Evolutionary conservation across 2,797 vertebrate species (phyloP).

Genomic region (Schizopygopsis pylzovi): DNA sequence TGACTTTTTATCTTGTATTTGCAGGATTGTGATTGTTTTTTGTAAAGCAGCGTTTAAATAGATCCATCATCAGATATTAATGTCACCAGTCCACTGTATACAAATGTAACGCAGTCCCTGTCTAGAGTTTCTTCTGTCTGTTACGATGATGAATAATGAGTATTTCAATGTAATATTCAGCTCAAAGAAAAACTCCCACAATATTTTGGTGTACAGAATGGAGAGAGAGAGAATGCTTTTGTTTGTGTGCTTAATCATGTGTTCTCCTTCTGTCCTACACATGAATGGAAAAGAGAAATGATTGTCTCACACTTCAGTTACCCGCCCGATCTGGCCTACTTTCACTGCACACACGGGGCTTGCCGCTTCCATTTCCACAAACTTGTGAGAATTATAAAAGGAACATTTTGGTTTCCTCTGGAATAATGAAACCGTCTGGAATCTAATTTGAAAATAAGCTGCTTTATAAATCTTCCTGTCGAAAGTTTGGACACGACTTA

Average conservation of each 20-base stretch:
- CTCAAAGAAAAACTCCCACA: not conserved
- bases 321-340: constrained; percentile 56
- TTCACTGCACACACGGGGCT: constrained; percentile 52
- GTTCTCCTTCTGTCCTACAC: constrained; percentile 50
- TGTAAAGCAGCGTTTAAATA: constrained; percentile 7
- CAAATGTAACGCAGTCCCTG: constrained; percentile 4
- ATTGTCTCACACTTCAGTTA: constrained; percentile 58
- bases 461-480: not conserved
- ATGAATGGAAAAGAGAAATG: constrained; percentile 50
- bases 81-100: not conserved
- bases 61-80: constrained; percentile 13
- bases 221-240: constrained; percentile 22
- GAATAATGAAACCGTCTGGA: constrained; percentile 1
- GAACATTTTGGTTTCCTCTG: constrained; percentile 17
- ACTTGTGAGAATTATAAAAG: constrained; percentile 14
- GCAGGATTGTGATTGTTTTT: not conserved
- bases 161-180: constrained; percentile 12
- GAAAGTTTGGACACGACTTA: not conserved
- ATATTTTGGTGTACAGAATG: constrained; percentile 17
- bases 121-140: not conserved
- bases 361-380: constrained; percentile 26
- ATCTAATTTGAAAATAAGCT: not conserved
- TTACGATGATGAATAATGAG: not conserved
- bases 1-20: constrained; percentile 6
- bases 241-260: constrained; percentile 37